Base-by-base conservation (phyloP, 2,888 invertebrate species). In the Noctuana brunneofusca region DNA sequence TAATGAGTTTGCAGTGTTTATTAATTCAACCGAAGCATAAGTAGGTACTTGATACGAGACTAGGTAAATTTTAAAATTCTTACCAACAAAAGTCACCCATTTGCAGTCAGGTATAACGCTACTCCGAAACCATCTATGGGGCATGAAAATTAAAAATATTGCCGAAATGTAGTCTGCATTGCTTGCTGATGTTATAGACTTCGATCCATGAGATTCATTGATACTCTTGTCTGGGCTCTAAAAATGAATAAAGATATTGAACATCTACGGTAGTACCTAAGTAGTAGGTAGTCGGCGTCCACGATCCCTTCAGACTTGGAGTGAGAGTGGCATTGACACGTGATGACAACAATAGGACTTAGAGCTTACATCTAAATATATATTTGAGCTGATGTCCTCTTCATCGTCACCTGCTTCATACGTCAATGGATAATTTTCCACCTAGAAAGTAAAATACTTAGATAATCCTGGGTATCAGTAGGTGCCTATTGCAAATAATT, bases 101-200 rank as follows among this genome's bases (percentile, higher is more conserved):
- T 69, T 76, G 62, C 85, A 81, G 65, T 92, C 91, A 3, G 92
- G 92, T 58, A 87, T 69, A n/a, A 90, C 74, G 48, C 91, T 89
- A 65, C 84, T 84, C 5, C 86, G 84, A 67, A 91, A 89, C 92
- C 92, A 92, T 66, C 89, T 88, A 69, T 90, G 86, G 11, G 89
- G 89, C 64, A 79, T 79, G 11, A 87, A 75, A 60, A 86, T 38
- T 48, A 90, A 69, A 54, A 78, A 70, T n/a, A 78, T 35, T 1
- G 86, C 85, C 12, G 79, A 68, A 27, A 74, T 73, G 52, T 85
- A 86, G 62, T 88, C 80, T 0, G 66, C 63, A 60, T 84, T 84
- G 16, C 79, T 78, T 0, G 71, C 69, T 4, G 89, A 90, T n/a
- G 81, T 78, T 64, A 86, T 75, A 3, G 90, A 89, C 66, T 75